Evolutionary conservation across 64 coral and sea anemone species (phyloP), one percentile per base, ranked within the genome.

Genomic region (Pachyseris speciosa): DNA sequence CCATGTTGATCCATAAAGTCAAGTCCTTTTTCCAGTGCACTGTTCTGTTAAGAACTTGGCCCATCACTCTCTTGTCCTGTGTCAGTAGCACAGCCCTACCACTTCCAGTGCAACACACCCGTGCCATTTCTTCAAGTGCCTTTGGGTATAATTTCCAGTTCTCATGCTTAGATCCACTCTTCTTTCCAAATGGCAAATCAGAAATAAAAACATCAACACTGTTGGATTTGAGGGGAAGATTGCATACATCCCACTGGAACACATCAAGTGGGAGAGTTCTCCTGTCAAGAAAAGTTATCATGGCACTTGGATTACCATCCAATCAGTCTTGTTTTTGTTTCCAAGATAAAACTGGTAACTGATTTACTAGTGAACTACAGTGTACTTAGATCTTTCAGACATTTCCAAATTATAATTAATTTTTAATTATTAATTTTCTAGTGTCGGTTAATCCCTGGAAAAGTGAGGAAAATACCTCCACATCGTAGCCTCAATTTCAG

Each of bases 151-250:
- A 66, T 10, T 85, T 84, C 97, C 97, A 99, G 66, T 99, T 99
- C 36, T 87, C 87, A 9, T 83, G 86, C 60, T 92, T 85, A 6
- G 93, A 95, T 2, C 97, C 97, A 84, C 97, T 99, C 75, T 95
- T 99, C 86, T 99, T 99, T 9, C 97, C 97, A 91, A 99, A 99
- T 40, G 97, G 97, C 50, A 99, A 64, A 58, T 99, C 97, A 28
- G 97, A 93, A n/a, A 99, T 64, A 43, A 99, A 90, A n/a, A 83
- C 94, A 91, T 99, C 90, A 72, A 99, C 50, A 25, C 70, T 89
- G 67, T 93, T 90, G 10, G 91, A 70, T 42, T 88, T 95, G 20
- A 99, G 75, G 31, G 97, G 97, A 33, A 95, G 80, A 71, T 95
- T 92, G 55, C 93, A 95, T 24, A 88, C 94, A 63, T 99, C 90